Base-by-base conservation (phyloP, 2,113 vertebrate species). In the Willisornis vidua region DNA sequence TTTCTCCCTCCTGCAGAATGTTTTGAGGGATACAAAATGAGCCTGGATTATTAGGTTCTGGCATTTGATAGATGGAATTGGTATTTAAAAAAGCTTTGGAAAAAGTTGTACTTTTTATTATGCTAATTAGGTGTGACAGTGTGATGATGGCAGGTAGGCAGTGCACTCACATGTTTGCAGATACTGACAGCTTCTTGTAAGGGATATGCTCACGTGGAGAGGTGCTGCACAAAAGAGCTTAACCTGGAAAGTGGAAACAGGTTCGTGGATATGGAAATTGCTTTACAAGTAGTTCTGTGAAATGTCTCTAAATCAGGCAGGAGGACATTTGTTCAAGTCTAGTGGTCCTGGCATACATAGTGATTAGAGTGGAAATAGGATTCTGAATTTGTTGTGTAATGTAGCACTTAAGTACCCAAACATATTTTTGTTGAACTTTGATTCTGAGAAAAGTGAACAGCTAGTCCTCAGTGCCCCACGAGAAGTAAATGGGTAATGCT, bases 81-180 rank as follows among this genome's bases (percentile, higher is more conserved):
- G 9, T 75, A 43, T 29, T 33, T 65, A 81, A 61, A 90, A 85
- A 45, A 62, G 7, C 22, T 66, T 76, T 87, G n/a, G 1, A 49
- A 70, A 63, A 74, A 46, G 3, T 14, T 33, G 24, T 88, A 45
- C 33, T 67, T 90, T 74, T 94, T 95, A 7, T 95, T 29, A 93
- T 90, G 90, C 65, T 92, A 75, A 88, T 96, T 63, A 59, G 54
- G 31, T 59, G 33, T 95, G 94, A 90, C 93, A 94, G 65, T 71
- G 35, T 59, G 70, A 28, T 92, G 88, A 67, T 88, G 48, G 80
- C 51, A 94, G 48, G 93, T 88, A 96, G 95, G 92, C 84, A 87
- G 85, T 75, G 26, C 43, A 55, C 66, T 55, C 43, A n/a, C 49
- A 49, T 92, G 88, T 97, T 95, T 95, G 92, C 93, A 89, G 73